Evolutionary conservation across 2,797 vertebrate genomes (phyloP), one percentile per base, ranked within the genome.

Genomic region (Cirrhinus molitorella): DNA sequence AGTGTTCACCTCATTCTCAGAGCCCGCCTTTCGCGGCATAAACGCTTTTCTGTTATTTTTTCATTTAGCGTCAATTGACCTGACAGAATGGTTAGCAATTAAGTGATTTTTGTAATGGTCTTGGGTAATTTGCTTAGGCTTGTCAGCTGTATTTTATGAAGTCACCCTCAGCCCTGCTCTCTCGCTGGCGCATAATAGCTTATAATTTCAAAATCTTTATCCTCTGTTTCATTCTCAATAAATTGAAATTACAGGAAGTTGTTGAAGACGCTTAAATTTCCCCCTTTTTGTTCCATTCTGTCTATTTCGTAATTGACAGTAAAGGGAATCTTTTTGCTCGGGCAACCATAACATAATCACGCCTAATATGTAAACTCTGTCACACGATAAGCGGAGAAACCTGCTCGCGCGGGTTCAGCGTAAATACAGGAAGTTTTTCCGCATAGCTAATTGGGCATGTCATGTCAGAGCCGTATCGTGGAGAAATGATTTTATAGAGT

Each of bases 21-120:
- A 92, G 92, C 94, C 94, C 93, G 92, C 95, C 95, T 96, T 87
- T 96, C 95, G 93, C 93, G 94, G 94, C 96, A 96, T 97, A 96
- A 96, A 96, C 94, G 95, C 95, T 96, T 96, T 96, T 97, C 84
- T 96, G 95, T 96, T 96, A 96, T 96, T 97, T 97, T 97, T 96
- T 97, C 97, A 98, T 98, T 99, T 99, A 98, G 97, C 98, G 96
- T 99, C 97, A 99, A 99, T 98, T 99, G 97, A 98, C 98, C 97
- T 98, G 97, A 98, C 97, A 98, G 97, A 99, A 99, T 98, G 97
- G 97, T 97, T 93, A 93, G 96, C 97, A 98, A 99, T 98, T 99
- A 99, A 98, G 97, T 98, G 97, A 98, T 98, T 98, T 98, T 98
- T 97, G 97, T 97, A 98, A 98, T 97, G 96, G 96, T 98, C 97